Evolutionary conservation across 2,888 invertebrate genomes (phyloP).

Genomic region (Penaeus monodon): DNA sequence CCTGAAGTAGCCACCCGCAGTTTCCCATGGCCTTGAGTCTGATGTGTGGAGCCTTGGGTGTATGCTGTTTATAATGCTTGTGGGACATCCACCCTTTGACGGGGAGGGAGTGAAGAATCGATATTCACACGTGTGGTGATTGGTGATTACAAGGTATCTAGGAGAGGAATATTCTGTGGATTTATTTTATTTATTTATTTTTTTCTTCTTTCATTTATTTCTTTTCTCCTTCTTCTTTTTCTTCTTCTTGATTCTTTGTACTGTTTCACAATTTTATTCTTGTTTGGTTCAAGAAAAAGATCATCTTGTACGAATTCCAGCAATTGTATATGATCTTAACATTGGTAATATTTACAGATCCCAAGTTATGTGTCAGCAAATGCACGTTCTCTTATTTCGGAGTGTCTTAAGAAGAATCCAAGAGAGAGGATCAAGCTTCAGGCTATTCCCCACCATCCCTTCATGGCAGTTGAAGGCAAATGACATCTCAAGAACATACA

Average conservation of each 20-base stretch:
- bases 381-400: conserved; percentile 87
- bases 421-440: conserved; percentile 83
- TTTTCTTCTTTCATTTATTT: conserved; percentile 7
- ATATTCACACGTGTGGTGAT: conserved; percentile 91
- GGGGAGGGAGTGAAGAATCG: conserved; percentile 85
- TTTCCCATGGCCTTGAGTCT: conserved; percentile 89
- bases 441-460: conserved; percentile 84
- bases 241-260: no score
- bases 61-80: conserved; percentile 90
- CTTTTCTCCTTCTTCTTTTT: conserved; percentile 26
- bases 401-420: conserved; percentile 88
- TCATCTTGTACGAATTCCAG: no score
- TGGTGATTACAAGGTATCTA: conserved; percentile 78
- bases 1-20: conserved; percentile 82
- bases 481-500: conserved; percentile 45
- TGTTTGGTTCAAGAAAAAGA: no score
- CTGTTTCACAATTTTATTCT: no score
- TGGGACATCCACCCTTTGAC: conserved; percentile 94
- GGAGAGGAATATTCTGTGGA: background rate
- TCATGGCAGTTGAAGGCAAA: conserved; percentile 71
- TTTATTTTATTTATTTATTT: conserved; percentile 2
- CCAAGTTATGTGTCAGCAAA: conserved; percentile 83
- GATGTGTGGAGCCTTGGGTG: conserved; percentile 98
- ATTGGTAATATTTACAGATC: conserved; percentile 71
- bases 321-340: no score